Evolutionary conservation across 2,888 invertebrate species (phyloP).

Genomic region (Caenorhabditis imperialis): DNA sequence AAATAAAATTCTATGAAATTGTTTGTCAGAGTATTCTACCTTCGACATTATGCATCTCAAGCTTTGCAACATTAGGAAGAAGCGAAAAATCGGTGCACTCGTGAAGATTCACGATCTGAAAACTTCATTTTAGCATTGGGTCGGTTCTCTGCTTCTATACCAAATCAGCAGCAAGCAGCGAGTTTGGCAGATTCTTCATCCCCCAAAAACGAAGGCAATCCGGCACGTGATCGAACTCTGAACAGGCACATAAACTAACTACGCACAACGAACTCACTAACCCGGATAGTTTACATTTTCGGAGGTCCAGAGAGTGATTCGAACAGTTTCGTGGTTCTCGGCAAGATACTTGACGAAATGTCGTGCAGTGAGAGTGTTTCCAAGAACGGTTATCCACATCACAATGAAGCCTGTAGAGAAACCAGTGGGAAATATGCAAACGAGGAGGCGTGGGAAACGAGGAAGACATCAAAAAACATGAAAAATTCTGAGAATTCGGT

Average conservation of each 20-base stretch:
- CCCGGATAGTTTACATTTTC: constrained; percentile 19
- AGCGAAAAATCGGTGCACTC: constrained; percentile 68
- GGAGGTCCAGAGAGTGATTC: constrained; percentile 44
- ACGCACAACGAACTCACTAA: too few species aligned
- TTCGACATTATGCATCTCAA: constrained; percentile 68
- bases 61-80: constrained; percentile 52
- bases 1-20: constrained; percentile 17
- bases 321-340: constrained; percentile 31
- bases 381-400: constrained; percentile 48
- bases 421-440: neutral
- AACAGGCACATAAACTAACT: too few species aligned
- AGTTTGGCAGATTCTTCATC: constrained; percentile 38
- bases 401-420: neutral
- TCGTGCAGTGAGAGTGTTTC: constrained; percentile 37
- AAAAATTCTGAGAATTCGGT: neutral
- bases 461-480: neutral
- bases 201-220: constrained; percentile 33
- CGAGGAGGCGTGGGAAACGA: neutral
- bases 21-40: too few species aligned
- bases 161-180: constrained; percentile 40
- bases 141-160: constrained; percentile 4
- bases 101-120: constrained; percentile 69
- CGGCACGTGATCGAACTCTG: constrained; percentile 40
- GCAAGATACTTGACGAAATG: constrained; percentile 46
- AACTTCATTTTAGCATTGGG: neutral